phyloP scores from a whole-genome alignment of 2,797 vertebrate genomes.

The Aphelocoma californica region DNA sequence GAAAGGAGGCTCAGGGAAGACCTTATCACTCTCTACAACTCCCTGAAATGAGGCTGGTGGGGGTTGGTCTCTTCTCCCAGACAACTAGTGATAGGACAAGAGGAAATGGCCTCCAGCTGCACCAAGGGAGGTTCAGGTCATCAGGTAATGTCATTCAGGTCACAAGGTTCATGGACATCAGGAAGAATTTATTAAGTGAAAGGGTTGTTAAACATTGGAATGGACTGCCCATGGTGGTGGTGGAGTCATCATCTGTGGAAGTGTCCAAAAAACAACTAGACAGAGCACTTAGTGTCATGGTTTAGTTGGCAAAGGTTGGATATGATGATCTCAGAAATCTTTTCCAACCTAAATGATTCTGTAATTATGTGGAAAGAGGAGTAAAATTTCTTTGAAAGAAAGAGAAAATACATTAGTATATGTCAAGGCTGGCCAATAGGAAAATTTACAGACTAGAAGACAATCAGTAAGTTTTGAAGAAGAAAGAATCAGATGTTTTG shows the following conservation, averaged over 20 bases:
- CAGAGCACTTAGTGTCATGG: background rate
- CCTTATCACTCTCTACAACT: background rate
- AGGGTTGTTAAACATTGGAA: background rate
- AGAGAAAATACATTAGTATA: background rate
- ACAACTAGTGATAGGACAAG: accelerated
- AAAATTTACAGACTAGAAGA: background rate
- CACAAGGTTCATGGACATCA: too few relatives aligned
- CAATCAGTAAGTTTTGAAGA: background rate
- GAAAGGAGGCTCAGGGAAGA: background rate
- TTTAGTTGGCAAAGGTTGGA: background rate
- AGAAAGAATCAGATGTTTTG: background rate
- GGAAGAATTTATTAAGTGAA: background rate
- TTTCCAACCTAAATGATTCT: background rate
- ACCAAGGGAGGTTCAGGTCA: background rate
- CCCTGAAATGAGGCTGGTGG: background rate
- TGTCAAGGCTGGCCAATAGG: background rate
- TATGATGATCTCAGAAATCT: background rate
- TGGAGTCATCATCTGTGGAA: background rate
- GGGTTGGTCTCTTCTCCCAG: background rate
- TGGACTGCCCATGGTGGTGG: background rate
- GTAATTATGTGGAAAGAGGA: background rate
- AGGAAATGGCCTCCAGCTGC: background rate
- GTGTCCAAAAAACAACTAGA: background rate
- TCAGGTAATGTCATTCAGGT: too few relatives aligned
- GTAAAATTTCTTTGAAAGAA: background rate